These are phyloP conservation scores for Sebastes cheni DNA, from an alignment of 2,797 vertebrate species.

Conservation along the genomic window DNA sequence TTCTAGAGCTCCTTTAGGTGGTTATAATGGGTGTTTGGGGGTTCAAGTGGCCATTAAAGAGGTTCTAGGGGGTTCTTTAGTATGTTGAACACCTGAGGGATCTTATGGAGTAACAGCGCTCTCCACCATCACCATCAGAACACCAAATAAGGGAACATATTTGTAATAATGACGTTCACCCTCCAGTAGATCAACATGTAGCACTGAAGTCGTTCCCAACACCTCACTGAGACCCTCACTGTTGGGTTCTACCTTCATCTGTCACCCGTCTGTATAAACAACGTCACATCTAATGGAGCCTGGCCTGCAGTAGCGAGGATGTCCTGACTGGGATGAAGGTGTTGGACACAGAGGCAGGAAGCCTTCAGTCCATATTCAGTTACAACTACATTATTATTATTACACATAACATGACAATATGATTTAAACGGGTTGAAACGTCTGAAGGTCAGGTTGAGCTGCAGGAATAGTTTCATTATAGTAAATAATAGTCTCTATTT, in stretches of 20 bases:
- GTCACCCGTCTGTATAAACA: neutral
- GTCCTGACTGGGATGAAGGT: neutral
- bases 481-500: neutral
- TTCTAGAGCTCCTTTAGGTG: neutral
- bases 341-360: neutral
- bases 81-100: neutral
- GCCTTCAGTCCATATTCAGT: neutral
- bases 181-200: neutral
- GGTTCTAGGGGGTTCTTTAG: neutral
- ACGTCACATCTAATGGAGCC: neutral
- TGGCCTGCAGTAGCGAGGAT: neutral
- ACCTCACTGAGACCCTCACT: neutral
- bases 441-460: too few relatives aligned
- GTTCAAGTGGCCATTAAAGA: neutral
- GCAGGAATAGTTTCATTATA: too few relatives aligned
- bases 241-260: neutral
- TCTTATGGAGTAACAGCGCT: neutral
- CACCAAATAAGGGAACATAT: constrained; percentile 16
- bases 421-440: rapidly evolving
- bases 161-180: neutral
- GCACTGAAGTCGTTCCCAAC: neutral
- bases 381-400: too few relatives aligned
- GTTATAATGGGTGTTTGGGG: too few relatives aligned
- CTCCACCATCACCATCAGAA: neutral
- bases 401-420: too few relatives aligned